Evolutionary conservation across 2,797 vertebrate species (phyloP), one percentile per base, ranked within the genome.

Genomic region (Siniperca obscura): DNA sequence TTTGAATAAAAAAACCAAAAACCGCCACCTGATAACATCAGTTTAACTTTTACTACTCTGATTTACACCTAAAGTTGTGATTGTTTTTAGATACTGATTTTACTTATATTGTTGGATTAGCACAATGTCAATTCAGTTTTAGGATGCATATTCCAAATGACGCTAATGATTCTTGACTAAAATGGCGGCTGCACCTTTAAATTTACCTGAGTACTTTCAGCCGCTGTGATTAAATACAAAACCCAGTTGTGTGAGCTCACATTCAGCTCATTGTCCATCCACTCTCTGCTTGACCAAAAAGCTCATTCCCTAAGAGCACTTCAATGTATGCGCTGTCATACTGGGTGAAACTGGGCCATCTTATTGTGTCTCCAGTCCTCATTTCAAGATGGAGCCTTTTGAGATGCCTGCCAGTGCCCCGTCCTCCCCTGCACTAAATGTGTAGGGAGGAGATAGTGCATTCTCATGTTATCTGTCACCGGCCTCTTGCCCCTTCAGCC

Each of bases 381-480:
- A 78, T 86, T 92, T 90, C 78, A 88, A 78, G 85, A 80, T 21
- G 0, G 81, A 88, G 81, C 74, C 76, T 82, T 92, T 89, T 90
- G 85, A 90, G 91, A 89, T 83, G 86, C 84, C 89, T 91, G 85
- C 87, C 88, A 83, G 75, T 64, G 81, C 67, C 70, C 73, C 73
- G 57, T 89, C 87, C 84, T 88, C 82, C 83, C 73, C 79, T 87
- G 72, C 56, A 72, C 89, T 90, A 91, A 94, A 94, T 92, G 92
- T 95, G 94, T 73, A 86, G 76, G 84, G 87, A 87, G 78, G 79
- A 93, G 95, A 95, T 95, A 96, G 94, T 94, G 94, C 93, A 86
- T 95, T 94, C 90, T 95, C 90, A 85, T 95, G 95, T 95, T 95
- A 95, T 95, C 95, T 94, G 91, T 91, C 89, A 81, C 91, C 59